Base-by-base conservation (phyloP, 2,888 invertebrate genomes). In the Nebria salina region DNA sequence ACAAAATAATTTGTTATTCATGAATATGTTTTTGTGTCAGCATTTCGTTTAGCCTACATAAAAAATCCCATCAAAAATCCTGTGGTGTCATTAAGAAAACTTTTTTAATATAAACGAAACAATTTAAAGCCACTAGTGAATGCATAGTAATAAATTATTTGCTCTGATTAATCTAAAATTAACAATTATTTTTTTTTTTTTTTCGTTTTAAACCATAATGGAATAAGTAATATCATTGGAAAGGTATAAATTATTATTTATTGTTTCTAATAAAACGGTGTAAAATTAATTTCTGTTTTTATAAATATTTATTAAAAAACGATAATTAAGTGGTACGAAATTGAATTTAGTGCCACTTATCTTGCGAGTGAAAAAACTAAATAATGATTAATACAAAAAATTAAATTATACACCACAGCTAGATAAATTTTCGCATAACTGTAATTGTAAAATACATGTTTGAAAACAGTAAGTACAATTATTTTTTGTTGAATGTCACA, bases 1-100 rank as follows among this genome's bases (percentile, higher is more conserved):
- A 78, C 64, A 42, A 42, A 41, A 43, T 34, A n/a, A 74, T 79
- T 68, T 74, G 79, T 54, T 41, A 75, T 74, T 79, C 79, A 79
- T 79, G 79, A 79, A 68, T 20, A 79, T 43, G 43, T 66, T 79
- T 75, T 66, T 64, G 41, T 41, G 65, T 25, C 25, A 70, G 20
- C 5, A 11, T 70, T 70, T 54, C 54, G 54, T 54, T 54, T 54
- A 54, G 54, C 54, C 54, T 54, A 54, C 54, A 54, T 54, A 54
- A 54, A 54, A 54, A 54, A 54, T 54, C 54, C 8, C 13, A 54
- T 6, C 8, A 54, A 11, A 11, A 54, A 11, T 54, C 54, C 54
- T 54, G 54, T 54, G 34, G 34, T 54, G 54, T 54, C 13, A 54
- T 54, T 54, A 54, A 7, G 1, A 43, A 8, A 8, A 13, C 7